Base-by-base conservation (phyloP, 2,797 vertebrate genomes). In the Hydrocynus forskahlii region DNA sequence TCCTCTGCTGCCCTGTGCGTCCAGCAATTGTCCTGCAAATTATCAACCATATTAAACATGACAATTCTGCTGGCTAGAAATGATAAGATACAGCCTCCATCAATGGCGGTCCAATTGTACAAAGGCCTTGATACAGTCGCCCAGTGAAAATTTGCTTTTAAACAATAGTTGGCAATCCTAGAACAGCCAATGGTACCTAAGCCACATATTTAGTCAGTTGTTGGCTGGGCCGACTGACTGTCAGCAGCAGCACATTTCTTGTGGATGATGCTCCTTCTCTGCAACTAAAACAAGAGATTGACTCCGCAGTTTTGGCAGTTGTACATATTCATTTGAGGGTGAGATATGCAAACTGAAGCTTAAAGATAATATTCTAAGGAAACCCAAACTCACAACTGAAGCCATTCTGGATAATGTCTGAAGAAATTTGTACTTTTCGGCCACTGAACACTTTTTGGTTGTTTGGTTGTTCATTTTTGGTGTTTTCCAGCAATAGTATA, bases 1-100 rank as follows among this genome's bases (percentile, higher is more conserved):
- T 78, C 54, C 57, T 3, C 71, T 38, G 57, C 35, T 82, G 38
- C 66, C 43, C 75, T 74, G 62, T 66, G 77, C 59, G 75, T 84
- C 69, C 64, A 0, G 50, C 75, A 43, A 19, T 19, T 50, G 76
- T 78, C 40, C 21, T 64, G 59, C 21, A 4, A 70, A 71, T 60
- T 71, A 57, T 73, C 78, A 80, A 40, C 23, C 52, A 5, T 70
- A 70, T 50, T 57, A 59, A 62, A 59, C 76, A 23, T 50, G 68
- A 66, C 45, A 54, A 40, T 52, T 25, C n/a, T 29, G 12, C 55
- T 54, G 68, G 55, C 19, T 10, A 71, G 75, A 69, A 29, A 55
- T 43, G 76, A 75, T 70, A 52, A 19, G 52, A 78, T 19, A 38
- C 54, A 70, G 9, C 16, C 38, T 13, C 0, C 12, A 40, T 66